These are phyloP conservation scores for Albula goreensis DNA, from an alignment of 2,113 vertebrate genomes.

Conservation along the genomic window DNA sequence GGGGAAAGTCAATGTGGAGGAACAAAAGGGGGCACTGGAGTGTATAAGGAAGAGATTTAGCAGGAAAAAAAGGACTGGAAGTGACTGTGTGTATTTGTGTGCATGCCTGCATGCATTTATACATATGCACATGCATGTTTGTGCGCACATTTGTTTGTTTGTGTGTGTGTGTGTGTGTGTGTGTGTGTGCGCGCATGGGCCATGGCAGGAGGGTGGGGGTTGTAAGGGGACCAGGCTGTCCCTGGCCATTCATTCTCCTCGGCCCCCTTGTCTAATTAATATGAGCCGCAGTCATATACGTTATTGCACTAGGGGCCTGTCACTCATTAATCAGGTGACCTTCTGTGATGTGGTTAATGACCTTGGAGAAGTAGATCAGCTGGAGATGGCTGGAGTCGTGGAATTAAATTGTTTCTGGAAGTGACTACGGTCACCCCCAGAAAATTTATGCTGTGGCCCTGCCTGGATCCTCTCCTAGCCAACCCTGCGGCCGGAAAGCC, in stretches of 20 bases:
- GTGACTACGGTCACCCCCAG: constrained; percentile 95
- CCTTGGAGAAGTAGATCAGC: constrained; percentile 99
- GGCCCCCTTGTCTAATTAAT: constrained; percentile 91
- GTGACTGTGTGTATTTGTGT: constrained; percentile 20
- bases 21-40: neutral
- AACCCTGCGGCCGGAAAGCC: constrained; percentile 13
- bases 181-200: constrained; percentile 22
- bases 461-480: constrained; percentile 50
- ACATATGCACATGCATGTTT: constrained; percentile 35
- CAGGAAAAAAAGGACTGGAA: neutral
- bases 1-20: neutral
- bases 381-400: constrained; percentile 92
- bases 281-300: constrained; percentile 84
- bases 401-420: constrained; percentile 99
- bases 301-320: constrained; percentile 90
- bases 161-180: neutral
- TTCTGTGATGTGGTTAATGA: constrained; percentile 98
- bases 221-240: constrained; percentile 68
- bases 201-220: constrained; percentile 42
- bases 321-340: constrained; percentile 99
- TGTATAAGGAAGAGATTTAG: neutral
- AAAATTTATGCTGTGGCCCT: constrained; percentile 87
- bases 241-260: constrained; percentile 83
- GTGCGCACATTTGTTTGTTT: neutral
- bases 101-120: constrained; percentile 52